Conservation (phyloP, 2,888 invertebrate genomes). For the Chaitophorus viminalis region DNA sequence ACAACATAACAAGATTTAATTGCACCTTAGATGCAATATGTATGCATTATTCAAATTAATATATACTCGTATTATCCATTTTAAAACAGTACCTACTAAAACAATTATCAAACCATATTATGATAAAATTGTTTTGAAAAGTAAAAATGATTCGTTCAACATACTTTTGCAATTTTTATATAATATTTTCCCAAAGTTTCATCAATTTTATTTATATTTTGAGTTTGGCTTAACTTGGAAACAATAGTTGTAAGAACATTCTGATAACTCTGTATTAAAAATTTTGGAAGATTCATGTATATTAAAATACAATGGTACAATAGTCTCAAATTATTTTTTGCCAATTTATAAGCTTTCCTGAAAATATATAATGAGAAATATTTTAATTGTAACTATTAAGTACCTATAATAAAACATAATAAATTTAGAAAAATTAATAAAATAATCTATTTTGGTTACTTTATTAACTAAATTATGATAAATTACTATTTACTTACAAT, state of each 20-base stretch:
- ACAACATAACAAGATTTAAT: too few species aligned
- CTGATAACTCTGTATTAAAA: neutral
- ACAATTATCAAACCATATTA: neutral
- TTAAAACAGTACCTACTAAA: neutral
- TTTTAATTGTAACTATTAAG: neutral
- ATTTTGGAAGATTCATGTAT: neutral
- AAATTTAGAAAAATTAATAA: neutral
- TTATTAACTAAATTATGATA: neutral
- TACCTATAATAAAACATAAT: neutral
- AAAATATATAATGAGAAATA: neutral
- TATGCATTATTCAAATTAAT: neutral
- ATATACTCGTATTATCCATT: neutral
- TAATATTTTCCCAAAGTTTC: neutral
- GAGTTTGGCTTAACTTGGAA: neutral
- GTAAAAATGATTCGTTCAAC: neutral
- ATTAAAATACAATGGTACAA: neutral
- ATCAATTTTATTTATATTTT: neutral
- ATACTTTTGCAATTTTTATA: neutral
- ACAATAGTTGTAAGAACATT: neutral
- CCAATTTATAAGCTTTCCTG: slow-evolving; percentile 14
- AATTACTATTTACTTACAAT: slow-evolving; percentile 25
- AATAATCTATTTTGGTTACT: neutral
- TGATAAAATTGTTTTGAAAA: neutral
- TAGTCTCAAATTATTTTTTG: neutral
- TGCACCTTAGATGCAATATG: too few species aligned